phyloP scores from a whole-genome alignment of 2,113 vertebrate genomes.

The Passer domesticus region DNA sequence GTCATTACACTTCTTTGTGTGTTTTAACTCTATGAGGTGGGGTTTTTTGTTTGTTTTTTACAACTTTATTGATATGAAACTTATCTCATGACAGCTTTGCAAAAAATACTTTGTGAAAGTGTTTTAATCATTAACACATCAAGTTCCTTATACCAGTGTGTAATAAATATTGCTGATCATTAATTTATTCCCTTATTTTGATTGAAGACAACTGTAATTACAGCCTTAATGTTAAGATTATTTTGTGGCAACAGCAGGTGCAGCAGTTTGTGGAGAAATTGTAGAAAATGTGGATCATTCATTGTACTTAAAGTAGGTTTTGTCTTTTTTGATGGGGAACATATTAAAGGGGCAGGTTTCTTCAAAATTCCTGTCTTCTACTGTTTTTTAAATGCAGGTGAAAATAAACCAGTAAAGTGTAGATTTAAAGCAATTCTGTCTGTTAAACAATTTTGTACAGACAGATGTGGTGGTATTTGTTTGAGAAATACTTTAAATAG shows the following conservation, averaged over 20 bases:
- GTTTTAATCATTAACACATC: background rate
- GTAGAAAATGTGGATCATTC: background rate
- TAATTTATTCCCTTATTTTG: background rate
- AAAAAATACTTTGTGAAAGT: background rate
- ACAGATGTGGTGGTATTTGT: background rate
- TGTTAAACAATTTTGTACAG: background rate
- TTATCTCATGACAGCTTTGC: background rate
- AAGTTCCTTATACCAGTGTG: background rate
- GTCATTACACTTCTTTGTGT: fast-evolving
- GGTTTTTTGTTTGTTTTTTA: background rate
- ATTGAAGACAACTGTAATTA: background rate
- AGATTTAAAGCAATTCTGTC: background rate
- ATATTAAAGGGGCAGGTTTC: background rate
- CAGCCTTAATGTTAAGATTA: background rate
- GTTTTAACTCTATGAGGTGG: background rate
- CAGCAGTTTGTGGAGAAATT: background rate
- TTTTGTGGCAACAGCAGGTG: background rate
- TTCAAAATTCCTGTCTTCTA: background rate
- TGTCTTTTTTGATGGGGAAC: background rate
- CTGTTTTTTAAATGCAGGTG: background rate
- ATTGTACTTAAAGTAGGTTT: background rate
- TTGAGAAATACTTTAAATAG: background rate
- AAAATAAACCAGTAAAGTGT: background rate
- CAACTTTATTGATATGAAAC: background rate
- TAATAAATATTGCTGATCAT: background rate